Conservation (phyloP, 2,888 invertebrate genomes). For the Pinctada fucata region DNA sequence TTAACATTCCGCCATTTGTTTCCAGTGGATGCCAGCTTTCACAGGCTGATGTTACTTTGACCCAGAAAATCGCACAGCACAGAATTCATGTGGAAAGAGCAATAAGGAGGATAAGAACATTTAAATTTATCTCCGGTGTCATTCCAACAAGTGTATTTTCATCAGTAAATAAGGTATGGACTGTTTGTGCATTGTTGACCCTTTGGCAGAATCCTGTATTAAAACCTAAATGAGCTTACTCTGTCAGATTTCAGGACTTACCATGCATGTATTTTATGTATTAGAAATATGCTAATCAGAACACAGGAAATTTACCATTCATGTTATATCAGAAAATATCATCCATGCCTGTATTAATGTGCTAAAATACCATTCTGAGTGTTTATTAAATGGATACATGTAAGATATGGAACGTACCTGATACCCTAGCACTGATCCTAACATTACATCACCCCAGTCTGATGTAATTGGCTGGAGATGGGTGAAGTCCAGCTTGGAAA, state of each 20-base stretch:
- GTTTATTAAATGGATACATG: too few relatives aligned
- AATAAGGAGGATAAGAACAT: constrained; percentile 23
- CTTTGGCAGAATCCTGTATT: constrained; percentile 16
- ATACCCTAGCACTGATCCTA: constrained; percentile 3
- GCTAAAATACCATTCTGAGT: too few relatives aligned
- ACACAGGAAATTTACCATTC: too few relatives aligned
- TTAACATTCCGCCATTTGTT: constrained; percentile 15
- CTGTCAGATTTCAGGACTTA: too few relatives aligned
- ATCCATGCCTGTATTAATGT: too few relatives aligned
- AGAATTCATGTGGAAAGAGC: constrained; percentile 31
- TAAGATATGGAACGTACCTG: not conserved
- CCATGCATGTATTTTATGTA: too few relatives aligned
- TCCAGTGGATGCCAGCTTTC: not conserved
- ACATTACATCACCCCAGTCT: not conserved
- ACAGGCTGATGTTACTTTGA: not conserved
- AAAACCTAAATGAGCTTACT: not conserved
- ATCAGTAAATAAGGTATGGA: constrained; percentile 32
- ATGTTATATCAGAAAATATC: too few relatives aligned
- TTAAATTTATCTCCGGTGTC: constrained; percentile 9
- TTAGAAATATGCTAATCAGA: too few relatives aligned
- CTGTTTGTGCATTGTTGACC: constrained; percentile 31
- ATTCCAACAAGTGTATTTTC: constrained; percentile 15
- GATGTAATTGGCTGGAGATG: not conserved
- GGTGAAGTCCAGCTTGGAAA: not conserved
- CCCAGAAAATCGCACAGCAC: constrained; percentile 12